Evolutionary conservation across 1,140 invertebrate genomes (phyloP), one percentile per base, ranked within the genome.

Genomic region (Periplaneta americana): DNA sequence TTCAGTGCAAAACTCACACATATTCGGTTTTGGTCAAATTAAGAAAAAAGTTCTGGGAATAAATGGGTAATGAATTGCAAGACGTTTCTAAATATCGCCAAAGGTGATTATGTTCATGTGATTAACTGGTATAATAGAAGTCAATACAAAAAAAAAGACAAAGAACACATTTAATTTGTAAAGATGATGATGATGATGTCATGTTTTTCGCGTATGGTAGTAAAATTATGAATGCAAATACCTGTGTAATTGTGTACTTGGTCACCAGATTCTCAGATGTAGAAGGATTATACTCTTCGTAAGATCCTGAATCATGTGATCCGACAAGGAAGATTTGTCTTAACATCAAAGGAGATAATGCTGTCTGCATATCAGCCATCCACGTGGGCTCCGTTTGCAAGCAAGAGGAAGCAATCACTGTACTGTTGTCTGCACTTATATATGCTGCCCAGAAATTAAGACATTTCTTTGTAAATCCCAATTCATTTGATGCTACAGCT

Each of bases 231-330:
- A 33, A 77, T n/a, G 75, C 33, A 9, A 77, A 6, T 34, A 81
- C 83, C 66, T 82, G 80, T 10, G 89, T 90, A 1, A 91, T 87
- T 4, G 89, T 86, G 36, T 90, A 90, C 82, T 88, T 89, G 0
- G 88, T 87, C 0, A 91, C 85, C 2, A 90, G 39, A 76, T 85
- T 88, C 36, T 89, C 89, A 0, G 83, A 79, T 35, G 87, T 85
- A 39, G 88, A 85, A 83, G 90, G 88, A 57, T 57, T 57, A 10
- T 57, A 57, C n/a, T 87, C 84, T 5, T 87, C 86, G 84, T 91
- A 92, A 4, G 91, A 88, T 17, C 91, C 92, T 2, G 93, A 91
- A 83, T 94, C 91, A 83, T 94, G 93, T 5, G 91, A 91, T 17
- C 93, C 93, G 0, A 92, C 92, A 77, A 94, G 86, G 81, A 92